Evolutionary conservation across 2,888 invertebrate species (phyloP).

Genomic region (Leptothorax acervorum): DNA sequence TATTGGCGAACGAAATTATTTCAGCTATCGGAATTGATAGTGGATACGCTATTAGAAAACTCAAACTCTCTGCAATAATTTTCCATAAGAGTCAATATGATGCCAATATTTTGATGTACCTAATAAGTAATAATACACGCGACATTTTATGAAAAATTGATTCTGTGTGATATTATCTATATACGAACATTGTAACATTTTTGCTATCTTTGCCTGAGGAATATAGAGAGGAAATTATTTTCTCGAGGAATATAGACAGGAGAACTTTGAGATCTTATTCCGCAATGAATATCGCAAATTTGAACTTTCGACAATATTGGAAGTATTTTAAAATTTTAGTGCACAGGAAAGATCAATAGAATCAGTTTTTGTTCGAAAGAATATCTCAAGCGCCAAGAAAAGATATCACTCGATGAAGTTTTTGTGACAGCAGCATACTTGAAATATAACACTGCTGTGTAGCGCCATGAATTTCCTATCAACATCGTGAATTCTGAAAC

Average conservation of each 20-base stretch:
- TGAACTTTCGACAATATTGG: neutral
- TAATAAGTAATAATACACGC: neutral
- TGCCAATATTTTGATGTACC: neutral
- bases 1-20: slow-evolving; percentile 31
- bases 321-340: neutral
- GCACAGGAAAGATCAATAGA: neutral
- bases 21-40: neutral
- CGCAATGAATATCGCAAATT: neutral
- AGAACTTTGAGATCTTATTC: neutral
- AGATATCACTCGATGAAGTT: slow-evolving; percentile 34
- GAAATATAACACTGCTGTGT: slow-evolving; percentile 38
- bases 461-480: slow-evolving; percentile 50
- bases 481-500: slow-evolving; percentile 48
- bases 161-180: neutral
- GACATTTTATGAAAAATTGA: neutral
- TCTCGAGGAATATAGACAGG: neutral
- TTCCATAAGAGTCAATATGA: neutral
- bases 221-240: neutral
- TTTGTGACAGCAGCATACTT: slow-evolving; percentile 28
- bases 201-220: neutral
- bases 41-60: neutral
- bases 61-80: neutral
- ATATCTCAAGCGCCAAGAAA: slow-evolving; percentile 9
- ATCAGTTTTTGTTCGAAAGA: slow-evolving; percentile 15
- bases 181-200: neutral